Percentiles rank a stretch among this genome's conserved stretches.
Conservation (phyloP, 2,113 vertebrate genomes). For the Sminthopsis crassicaudata region DNA sequence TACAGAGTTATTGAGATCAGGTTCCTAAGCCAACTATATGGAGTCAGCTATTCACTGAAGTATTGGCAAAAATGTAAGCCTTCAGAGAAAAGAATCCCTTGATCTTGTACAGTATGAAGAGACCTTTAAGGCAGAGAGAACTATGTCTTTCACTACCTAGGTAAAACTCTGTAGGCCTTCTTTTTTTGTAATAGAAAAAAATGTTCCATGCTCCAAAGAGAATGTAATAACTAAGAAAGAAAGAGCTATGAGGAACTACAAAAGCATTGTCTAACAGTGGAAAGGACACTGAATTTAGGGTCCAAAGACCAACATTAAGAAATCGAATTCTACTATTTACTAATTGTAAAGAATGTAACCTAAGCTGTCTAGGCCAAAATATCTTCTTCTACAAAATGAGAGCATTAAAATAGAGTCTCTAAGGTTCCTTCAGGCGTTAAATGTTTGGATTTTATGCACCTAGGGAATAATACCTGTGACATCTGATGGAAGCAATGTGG, state of each 20-base stretch:
- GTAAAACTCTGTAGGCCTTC: background rate
- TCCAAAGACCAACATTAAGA: background rate
- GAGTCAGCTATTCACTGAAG: background rate
- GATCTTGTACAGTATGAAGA: background rate
- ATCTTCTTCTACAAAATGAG: background rate
- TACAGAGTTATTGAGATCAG: background rate
- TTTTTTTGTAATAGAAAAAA: background rate
- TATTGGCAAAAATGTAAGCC: background rate
- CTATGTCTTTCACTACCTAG: background rate
- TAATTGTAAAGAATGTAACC: background rate
- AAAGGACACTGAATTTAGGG: background rate
- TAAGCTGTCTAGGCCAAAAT: background rate
- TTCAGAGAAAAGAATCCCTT: background rate
- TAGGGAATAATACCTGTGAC: background rate
- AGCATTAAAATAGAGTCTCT: background rate
- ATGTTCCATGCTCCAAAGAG: background rate
- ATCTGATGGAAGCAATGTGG: background rate
- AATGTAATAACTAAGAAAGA: background rate
- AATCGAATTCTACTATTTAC: background rate
- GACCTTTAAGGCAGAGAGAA: background rate
- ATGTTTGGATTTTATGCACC: background rate
- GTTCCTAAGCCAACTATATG: background rate
- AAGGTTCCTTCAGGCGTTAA: background rate
- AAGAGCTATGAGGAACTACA: background rate
- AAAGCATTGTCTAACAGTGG: background rate